Evolutionary conservation across 1,140 invertebrate species (phyloP).

Genomic region (Popillia japonica): DNA sequence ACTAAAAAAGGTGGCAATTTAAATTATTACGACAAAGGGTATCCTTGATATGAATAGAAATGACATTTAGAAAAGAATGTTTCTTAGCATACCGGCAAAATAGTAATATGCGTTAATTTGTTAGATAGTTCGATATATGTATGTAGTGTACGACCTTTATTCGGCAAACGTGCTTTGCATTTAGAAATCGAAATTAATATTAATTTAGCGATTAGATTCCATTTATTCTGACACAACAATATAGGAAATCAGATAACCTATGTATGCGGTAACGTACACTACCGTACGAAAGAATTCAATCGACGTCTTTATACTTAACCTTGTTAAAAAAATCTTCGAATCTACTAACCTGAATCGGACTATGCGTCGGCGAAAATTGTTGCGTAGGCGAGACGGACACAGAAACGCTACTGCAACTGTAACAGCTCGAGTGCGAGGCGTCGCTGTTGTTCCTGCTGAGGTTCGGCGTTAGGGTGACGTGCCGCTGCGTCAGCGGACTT

Average conservation of each 20-base stretch:
- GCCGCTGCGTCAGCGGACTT: conserved; percentile 83
- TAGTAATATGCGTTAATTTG: conserved; percentile 10
- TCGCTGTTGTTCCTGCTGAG: conserved; percentile 90
- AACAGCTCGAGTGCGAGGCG: conserved; percentile 81
- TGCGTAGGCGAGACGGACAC: conserved; percentile 66
- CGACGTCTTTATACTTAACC: too few relatives aligned
- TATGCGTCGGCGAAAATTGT: conserved; percentile 79
- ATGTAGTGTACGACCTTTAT: background rate
- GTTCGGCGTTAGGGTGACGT: conserved; percentile 78
- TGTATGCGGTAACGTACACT: too few relatives aligned
- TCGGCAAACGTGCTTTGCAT: background rate
- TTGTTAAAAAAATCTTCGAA: background rate
- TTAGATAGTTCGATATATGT: background rate
- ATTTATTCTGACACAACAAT: too few relatives aligned
- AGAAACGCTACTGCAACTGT: conserved; percentile 77
- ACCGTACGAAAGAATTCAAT: background rate
- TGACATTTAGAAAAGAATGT: conserved; percentile 1
- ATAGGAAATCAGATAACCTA: too few relatives aligned
- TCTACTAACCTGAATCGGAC: conserved; percentile 75
- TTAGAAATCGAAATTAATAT: too few relatives aligned
- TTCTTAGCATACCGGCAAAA: background rate
- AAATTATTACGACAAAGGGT: background rate
- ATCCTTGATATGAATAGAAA: background rate
- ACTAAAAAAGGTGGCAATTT: background rate
- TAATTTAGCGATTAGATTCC: too few relatives aligned